Evolutionary conservation across 2,888 invertebrate species (phyloP).

Genomic region (Synergus umbraculus): DNA sequence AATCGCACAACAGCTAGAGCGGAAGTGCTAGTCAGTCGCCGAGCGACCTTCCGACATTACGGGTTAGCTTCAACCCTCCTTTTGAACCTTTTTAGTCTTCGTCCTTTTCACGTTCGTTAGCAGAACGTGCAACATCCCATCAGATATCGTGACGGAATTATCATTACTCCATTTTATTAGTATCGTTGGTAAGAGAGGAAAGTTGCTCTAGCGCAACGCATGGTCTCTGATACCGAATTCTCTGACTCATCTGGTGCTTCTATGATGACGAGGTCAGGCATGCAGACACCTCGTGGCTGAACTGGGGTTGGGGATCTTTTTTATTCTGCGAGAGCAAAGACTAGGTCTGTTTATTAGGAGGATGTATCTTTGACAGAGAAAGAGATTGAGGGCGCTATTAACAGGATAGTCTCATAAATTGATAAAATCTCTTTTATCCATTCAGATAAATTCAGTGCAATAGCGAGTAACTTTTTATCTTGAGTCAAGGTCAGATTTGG

Average conservation of each 20-base stretch:
- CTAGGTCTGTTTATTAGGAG: neutral
- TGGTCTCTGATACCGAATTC: neutral
- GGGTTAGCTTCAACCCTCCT: slow-evolving; percentile 74
- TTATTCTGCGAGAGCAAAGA: neutral
- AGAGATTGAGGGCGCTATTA: neutral
- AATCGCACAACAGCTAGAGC: slow-evolving; percentile 77
- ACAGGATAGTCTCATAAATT: neutral
- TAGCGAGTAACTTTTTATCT: neutral
- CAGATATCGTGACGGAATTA: slow-evolving; percentile 34
- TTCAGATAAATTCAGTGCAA: neutral
- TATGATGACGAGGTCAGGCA: neutral
- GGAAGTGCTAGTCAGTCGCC: slow-evolving; percentile 78
- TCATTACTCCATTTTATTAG: neutral
- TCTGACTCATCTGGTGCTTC: neutral
- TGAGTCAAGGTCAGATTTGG: neutral
- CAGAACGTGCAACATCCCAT: slow-evolving; percentile 42
- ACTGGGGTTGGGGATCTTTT: neutral
- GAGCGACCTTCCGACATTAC: slow-evolving; percentile 78
- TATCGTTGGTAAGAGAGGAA: neutral
- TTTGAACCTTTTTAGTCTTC: slow-evolving; percentile 68
- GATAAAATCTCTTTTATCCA: neutral
- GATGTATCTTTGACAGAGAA: neutral
- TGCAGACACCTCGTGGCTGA: slow-evolving; percentile 12
- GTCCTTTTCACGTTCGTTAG: slow-evolving; percentile 52
- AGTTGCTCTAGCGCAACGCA: neutral